A percentile compares a stretch with the other conserved stretches of the same genome.
Conservation (phyloP, 2,113 vertebrate species). For the Tragelaphus imberbis region DNA sequence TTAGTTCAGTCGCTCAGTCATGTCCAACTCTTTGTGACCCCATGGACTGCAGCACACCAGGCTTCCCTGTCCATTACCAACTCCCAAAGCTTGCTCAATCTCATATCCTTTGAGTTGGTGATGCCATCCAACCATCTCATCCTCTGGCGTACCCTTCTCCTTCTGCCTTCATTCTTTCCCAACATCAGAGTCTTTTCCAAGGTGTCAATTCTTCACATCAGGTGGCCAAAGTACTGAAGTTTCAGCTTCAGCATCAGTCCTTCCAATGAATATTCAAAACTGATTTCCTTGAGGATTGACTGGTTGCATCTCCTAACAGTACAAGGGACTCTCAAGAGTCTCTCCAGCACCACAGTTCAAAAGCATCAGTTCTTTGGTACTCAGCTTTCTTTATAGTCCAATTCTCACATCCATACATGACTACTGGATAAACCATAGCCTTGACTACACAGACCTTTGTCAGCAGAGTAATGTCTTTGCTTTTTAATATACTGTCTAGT, state of each 20-base stretch:
- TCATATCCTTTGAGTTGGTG: neutral
- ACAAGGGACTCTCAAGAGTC: neutral
- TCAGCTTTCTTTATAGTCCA: neutral
- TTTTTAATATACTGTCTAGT: neutral
- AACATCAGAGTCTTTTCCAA: neutral
- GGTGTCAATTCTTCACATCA: neutral
- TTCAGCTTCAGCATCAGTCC: neutral
- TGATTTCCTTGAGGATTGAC: neutral
- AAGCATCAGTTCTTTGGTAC: neutral
- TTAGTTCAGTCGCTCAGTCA: rapidly evolving
- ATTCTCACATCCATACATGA: neutral
- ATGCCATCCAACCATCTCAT: neutral
- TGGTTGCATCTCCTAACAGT: neutral
- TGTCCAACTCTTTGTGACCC: rapidly evolving
- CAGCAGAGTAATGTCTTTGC: neutral
- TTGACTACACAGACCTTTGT: neutral
- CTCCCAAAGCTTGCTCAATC: neutral
- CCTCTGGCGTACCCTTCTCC: neutral
- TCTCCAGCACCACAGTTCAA: neutral
- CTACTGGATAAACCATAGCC: neutral
- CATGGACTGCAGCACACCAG: neutral
- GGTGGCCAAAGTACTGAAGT: neutral
- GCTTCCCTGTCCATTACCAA: neutral
- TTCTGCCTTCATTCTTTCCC: neutral
- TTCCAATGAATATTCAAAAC: neutral